A percentile compares a stretch with the other conserved stretches of the same genome.
These are phyloP conservation scores for Drosophila nigromelanica DNA, from an alignment of 1,140 invertebrate genomes.

Conservation along the genomic window DNA sequence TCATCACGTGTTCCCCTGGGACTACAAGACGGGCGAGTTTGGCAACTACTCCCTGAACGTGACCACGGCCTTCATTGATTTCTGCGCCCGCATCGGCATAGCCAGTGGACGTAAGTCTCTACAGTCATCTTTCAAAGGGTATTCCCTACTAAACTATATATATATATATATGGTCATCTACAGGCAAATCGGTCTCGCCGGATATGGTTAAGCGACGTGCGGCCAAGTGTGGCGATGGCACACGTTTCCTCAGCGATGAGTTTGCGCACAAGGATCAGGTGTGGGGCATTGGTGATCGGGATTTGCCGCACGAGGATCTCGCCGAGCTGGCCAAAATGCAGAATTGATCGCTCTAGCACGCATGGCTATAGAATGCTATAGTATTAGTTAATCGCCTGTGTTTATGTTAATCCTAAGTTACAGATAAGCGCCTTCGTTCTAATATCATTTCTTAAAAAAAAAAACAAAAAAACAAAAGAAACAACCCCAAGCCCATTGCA, in stretches of 20 bases:
- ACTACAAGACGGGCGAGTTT: slow-evolving; percentile 94
- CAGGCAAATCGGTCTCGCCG: slow-evolving; percentile 87
- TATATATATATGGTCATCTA: neutral
- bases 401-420: slow-evolving; percentile 58
- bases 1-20: slow-evolving; percentile 92
- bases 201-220: slow-evolving; percentile 87
- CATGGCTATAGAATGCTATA: slow-evolving; percentile 29
- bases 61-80: slow-evolving; percentile 90
- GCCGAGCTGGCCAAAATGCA: slow-evolving; percentile 85
- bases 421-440: slow-evolving; percentile 12
- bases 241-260: slow-evolving; percentile 74
- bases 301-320: slow-evolving; percentile 85
- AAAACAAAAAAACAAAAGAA: no score
- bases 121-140: no score
- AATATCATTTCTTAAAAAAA: slow-evolving; percentile 10
- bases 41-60: slow-evolving; percentile 88
- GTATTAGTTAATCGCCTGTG: slow-evolving; percentile 45
- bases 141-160: neutral
- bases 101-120: slow-evolving; percentile 88
- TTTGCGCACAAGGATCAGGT: slow-evolving; percentile 81
- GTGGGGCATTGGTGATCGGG: slow-evolving; percentile 87
- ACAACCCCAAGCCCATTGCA: no score
- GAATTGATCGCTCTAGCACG: slow-evolving; percentile 35
- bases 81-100: slow-evolving; percentile 89
- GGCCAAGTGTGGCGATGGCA: slow-evolving; percentile 88